Evolutionary conservation across 30 jellyfish, hydroid and myxozoan genomes (phyloP), one percentile per base, ranked within the genome.

Genomic region (Phacellophora camtschatica): DNA sequence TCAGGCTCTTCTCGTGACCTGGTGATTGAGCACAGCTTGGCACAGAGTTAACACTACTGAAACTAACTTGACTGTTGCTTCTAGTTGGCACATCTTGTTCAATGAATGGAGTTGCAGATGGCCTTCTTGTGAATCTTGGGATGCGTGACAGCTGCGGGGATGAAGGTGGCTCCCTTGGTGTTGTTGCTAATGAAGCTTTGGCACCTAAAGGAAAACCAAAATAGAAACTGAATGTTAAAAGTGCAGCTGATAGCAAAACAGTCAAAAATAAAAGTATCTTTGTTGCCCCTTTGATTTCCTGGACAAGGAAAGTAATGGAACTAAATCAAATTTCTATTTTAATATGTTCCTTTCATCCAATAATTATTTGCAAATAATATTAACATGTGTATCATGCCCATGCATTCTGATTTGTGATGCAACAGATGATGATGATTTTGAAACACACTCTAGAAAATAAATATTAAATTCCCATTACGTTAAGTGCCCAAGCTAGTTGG

Each of bases 71-170:
- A 58, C 86, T 72, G 74, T 36, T 71, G 78, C 66, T 58, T 62
- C 84, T 84, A 35, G 77, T 18, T 0, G 79, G 80, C 16, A 81
- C 71, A 43, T 57, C 88, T 43, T 39, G 88, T 42, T 72, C 95
- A 29, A 59, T 29, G 24, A 59, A 39, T 2, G 85, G 87, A 22
- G 95, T 62, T 9, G 95, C 73, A 11, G 95, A 84, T 12, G 82
- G 88, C 4, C 95, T 71, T 62, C 88, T 76, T 55, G 83, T 49
- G 66, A 84, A 71, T 41, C 95, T 57, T 18, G 95, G 95, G 48
- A 84, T 84, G 10, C 95, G 86, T 45, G 95, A 84, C 37, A 71
- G 77, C 32, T 61, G 91, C 4, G 91, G 84, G 15, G 91, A 80
- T 20, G 88, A 29, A 33, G 95, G 84, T 15, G 82, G 66, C 28